These are phyloP conservation scores for Pampus argenteus DNA, from an alignment of 2,797 vertebrate genomes.

Conservation along the genomic window DNA sequence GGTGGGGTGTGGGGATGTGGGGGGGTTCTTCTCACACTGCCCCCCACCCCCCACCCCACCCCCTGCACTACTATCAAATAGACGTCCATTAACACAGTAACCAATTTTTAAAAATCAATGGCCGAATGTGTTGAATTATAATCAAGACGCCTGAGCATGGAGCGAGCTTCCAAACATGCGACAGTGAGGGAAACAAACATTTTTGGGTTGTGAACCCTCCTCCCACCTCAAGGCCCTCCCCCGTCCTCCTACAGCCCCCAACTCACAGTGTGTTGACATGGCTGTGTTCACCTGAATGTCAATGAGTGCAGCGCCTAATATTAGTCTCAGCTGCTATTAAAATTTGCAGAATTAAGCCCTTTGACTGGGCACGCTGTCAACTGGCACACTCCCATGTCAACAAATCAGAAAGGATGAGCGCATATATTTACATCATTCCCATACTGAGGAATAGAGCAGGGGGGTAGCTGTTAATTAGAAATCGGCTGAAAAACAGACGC, in stretches of 20 bases:
- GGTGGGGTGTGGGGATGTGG: constrained; percentile 64
- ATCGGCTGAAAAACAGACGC: constrained; percentile 81
- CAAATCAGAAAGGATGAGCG: constrained; percentile 83
- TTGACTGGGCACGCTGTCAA: constrained; percentile 81
- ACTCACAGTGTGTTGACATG: constrained; percentile 47
- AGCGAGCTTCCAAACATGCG: background rate
- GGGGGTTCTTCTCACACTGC: constrained; percentile 23
- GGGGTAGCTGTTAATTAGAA: constrained; percentile 82
- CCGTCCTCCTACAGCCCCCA: constrained; percentile 21
- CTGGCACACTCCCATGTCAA: constrained; percentile 80
- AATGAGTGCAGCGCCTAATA: constrained; percentile 57
- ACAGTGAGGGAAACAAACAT: background rate
- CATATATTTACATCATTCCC: constrained; percentile 81
- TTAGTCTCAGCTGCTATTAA: constrained; percentile 74
- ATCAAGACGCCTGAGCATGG: constrained; percentile 6
- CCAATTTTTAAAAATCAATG: constrained; percentile 15
- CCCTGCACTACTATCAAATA: constrained; percentile 30
- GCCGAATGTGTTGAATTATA: constrained; percentile 35
- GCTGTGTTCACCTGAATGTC: constrained; percentile 61
- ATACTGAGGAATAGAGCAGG: constrained; percentile 57
- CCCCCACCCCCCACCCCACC: background rate
- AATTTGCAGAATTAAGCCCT: constrained; percentile 69
- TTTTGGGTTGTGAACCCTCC: background rate
- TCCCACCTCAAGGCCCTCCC: background rate
- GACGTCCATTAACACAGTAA: constrained; percentile 34